Conservation (phyloP, 2,113 vertebrate genomes). For the Dolichallabes microphthalmus region DNA sequence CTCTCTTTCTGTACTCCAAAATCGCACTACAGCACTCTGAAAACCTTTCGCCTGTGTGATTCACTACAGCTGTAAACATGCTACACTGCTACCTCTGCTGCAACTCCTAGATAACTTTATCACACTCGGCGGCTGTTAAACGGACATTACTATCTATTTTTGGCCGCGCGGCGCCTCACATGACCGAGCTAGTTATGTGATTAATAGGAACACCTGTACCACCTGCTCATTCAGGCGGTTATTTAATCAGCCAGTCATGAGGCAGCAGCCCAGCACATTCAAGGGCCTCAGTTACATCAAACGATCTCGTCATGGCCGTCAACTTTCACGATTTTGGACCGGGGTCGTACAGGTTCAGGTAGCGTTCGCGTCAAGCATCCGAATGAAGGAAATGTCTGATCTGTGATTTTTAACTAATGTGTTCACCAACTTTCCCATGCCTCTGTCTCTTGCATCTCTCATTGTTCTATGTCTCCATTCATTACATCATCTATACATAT, state of each 20-base stretch:
- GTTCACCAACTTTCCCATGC: no score
- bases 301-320: no score
- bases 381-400: no score
- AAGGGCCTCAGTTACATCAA: not conserved
- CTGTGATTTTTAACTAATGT: no score
- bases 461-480: no score
- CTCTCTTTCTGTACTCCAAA: not conserved
- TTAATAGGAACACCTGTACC: not conserved
- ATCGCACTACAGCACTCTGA: not conserved
- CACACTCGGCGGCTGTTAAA: not conserved
- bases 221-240: not conserved
- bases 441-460: no score
- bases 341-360: no score
- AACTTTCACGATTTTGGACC: no score
- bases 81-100: not conserved
- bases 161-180: not conserved
- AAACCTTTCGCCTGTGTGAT: conserved; percentile 5
- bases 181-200: not conserved
- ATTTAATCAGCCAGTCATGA: not conserved
- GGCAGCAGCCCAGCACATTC: not conserved
- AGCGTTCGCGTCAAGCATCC: not conserved
- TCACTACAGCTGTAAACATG: not conserved
- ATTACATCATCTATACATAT: no score
- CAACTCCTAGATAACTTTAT: not conserved
- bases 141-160: not conserved